These are phyloP conservation scores for Drosophila pseudotalamancana DNA, from an alignment of 2,888 invertebrate genomes.

Conservation along the genomic window DNA sequence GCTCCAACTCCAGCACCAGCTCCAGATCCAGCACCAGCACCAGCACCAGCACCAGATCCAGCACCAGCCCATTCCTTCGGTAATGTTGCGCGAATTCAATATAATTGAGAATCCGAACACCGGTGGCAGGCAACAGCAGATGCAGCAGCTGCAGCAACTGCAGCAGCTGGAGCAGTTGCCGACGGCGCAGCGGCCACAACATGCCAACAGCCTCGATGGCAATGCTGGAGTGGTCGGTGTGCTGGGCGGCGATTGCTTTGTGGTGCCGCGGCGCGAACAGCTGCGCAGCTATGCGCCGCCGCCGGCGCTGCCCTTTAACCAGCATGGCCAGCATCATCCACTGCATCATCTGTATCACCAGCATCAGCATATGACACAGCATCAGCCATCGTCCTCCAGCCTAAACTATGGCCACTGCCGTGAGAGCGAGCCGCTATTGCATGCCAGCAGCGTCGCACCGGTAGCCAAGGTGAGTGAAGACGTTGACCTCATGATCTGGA, in stretches of 20 bases:
- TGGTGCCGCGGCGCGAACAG: constrained; percentile 63
- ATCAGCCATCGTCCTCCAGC: constrained; percentile 70
- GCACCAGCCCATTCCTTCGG: constrained; percentile 84
- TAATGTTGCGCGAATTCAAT: constrained; percentile 85
- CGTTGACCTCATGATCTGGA: constrained; percentile 68
- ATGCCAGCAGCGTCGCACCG: constrained; percentile 82
- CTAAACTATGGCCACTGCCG: constrained; percentile 83
- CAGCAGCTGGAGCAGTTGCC: constrained; percentile 59
- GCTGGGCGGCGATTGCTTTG: constrained; percentile 63
- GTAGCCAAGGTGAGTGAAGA: constrained; percentile 84
- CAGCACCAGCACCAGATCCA: constrained; percentile 51
- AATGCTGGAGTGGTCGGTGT: constrained; percentile 42
- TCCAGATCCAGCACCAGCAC: constrained; percentile 51
- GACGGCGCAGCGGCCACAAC: constrained; percentile 37
- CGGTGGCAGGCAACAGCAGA: constrained; percentile 75
- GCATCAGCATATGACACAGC: constrained; percentile 43
- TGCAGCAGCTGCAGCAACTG: constrained; percentile 52
- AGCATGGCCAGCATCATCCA: constrained; percentile 70
- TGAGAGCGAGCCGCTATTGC: constrained; percentile 84
- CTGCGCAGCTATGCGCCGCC: constrained; percentile 60
- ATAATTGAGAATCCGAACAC: constrained; percentile 84
- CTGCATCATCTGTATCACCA: constrained; percentile 62
- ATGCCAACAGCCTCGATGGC: constrained; percentile 36
- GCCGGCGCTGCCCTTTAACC: constrained; percentile 62
- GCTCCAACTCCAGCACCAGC: constrained; percentile 53